These are phyloP conservation scores for Temnothorax nylanderi DNA, from an alignment of 1,140 invertebrate species.

Conservation along the genomic window DNA sequence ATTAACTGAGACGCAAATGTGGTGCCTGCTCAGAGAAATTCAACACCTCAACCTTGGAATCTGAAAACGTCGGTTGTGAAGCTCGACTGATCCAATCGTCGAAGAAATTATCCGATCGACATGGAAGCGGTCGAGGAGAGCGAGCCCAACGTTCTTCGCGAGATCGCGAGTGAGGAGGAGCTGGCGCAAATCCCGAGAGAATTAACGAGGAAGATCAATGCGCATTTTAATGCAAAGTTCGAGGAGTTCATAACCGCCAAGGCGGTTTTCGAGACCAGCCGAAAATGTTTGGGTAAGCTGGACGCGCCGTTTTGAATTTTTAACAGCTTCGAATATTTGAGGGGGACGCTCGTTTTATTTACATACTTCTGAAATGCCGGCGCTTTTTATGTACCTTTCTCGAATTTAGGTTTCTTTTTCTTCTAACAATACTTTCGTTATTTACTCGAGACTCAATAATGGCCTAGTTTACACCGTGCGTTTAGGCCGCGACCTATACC, in stretches of 20 bases:
- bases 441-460: neutral
- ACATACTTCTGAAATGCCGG: neutral
- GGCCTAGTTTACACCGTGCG: too few relatives aligned
- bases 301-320: neutral
- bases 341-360: neutral
- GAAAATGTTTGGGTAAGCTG: conserved; percentile 86
- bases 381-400: neutral
- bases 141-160: conserved; percentile 77
- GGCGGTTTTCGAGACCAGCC: conserved; percentile 88
- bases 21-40: too few relatives aligned
- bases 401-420: neutral
- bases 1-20: conserved; percentile 1
- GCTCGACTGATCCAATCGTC: neutral
- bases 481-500: too few relatives aligned
- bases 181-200: conserved; percentile 83
- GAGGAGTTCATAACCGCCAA: conserved; percentile 90
- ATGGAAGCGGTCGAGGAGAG: conserved; percentile 79
- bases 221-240: conserved; percentile 88
- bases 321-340: neutral
- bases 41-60: neutral
- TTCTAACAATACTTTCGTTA: neutral
- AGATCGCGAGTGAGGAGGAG: conserved; percentile 82
- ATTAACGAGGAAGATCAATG: conserved; percentile 87
- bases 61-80: neutral
- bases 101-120: neutral